Conservation (phyloP, 1,140 invertebrate genomes). For the Brachystomella parvula region DNA sequence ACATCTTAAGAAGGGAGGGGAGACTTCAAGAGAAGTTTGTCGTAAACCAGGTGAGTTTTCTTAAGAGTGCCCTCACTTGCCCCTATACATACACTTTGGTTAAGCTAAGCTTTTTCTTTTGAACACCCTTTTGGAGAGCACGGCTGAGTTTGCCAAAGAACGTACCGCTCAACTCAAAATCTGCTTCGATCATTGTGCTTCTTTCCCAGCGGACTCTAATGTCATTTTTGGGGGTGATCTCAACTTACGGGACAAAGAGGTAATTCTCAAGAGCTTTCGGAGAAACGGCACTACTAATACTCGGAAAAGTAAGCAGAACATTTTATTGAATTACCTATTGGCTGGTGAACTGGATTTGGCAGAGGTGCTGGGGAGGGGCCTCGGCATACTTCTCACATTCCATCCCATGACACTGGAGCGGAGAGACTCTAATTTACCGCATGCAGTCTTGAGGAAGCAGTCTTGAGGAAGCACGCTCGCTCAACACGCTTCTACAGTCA, state of each 20-base stretch:
- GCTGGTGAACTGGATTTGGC: constrained; percentile 7
- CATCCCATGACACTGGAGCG: background rate
- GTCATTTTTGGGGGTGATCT: constrained; percentile 55
- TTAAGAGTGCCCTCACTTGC: no score
- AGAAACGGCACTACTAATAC: no score
- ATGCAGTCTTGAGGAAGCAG: constrained; percentile 6
- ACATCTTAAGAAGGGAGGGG: no score
- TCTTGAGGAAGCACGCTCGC: no score
- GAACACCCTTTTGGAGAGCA: constrained; percentile 56
- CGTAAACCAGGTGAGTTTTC: no score
- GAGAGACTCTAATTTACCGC: constrained; percentile 3
- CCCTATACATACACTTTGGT: constrained; percentile 46
- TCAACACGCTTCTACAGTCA: no score
- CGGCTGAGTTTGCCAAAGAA: constrained; percentile 44
- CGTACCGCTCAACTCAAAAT: constrained; percentile 47
- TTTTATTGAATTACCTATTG: no score
- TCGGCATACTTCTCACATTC: background rate
- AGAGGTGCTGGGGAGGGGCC: background rate
- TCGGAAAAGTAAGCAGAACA: no score
- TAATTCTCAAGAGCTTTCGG: no score
- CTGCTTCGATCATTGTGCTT: constrained; percentile 43
- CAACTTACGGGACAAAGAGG: constrained; percentile 55
- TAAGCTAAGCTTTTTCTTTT: constrained; percentile 46
- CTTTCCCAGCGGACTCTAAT: constrained; percentile 41
- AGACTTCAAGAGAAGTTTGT: no score